These are phyloP conservation scores for Machimus atricapillus DNA, from an alignment of 2,888 invertebrate species.

Conservation along the genomic window DNA sequence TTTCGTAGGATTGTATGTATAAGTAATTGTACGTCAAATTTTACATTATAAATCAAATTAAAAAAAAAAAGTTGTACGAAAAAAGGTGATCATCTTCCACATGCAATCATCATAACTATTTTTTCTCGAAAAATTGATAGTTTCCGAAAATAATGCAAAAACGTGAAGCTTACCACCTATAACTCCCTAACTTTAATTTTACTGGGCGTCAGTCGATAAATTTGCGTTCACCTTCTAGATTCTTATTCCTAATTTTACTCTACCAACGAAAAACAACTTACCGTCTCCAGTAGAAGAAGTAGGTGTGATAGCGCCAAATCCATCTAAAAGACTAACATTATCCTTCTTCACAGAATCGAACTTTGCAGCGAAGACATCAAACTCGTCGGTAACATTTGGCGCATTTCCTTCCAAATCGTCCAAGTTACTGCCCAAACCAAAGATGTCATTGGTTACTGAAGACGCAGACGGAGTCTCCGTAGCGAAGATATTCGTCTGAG, in stretches of 20 bases:
- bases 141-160: no score
- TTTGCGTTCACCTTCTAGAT: no score
- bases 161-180: no score
- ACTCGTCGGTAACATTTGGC: constrained; percentile 67
- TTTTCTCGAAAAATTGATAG: no score
- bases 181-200: no score
- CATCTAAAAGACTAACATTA: constrained; percentile 58
- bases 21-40: no score
- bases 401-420: not conserved
- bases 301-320: constrained; percentile 56
- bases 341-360: constrained; percentile 72
- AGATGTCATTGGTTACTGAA: constrained; percentile 40
- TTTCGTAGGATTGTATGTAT: no score
- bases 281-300: constrained; percentile 57
- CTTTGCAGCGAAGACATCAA: constrained; percentile 89
- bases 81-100: no score
- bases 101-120: no score
- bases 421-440: constrained; percentile 51
- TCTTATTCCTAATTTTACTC: not conserved
- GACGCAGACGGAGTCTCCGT: constrained; percentile 57
- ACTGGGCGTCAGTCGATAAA: no score
- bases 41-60: no score
- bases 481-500: not conserved
- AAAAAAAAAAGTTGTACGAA: no score
- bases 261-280: constrained; percentile 48